Evolutionary conservation across 2,797 vertebrate species (phyloP).

Genomic region (Prionace glauca): DNA sequence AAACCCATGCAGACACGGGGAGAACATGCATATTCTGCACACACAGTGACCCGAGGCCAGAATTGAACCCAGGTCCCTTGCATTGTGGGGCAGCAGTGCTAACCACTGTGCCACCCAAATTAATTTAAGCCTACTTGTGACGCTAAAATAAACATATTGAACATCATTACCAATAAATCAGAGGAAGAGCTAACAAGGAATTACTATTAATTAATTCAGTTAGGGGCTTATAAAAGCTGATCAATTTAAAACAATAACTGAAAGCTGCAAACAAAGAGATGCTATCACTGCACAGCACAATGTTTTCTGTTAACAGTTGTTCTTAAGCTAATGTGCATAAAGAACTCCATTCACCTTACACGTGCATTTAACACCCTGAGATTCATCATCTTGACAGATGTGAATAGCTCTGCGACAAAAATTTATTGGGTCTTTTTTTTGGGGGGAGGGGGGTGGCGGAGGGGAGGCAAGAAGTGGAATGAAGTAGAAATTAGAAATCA

Average conservation of each 20-base stretch:
- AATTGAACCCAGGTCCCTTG: too few relatives aligned
- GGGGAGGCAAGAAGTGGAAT: not conserved
- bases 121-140: too few relatives aligned
- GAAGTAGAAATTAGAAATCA: not conserved
- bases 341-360: not conserved
- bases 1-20: too few relatives aligned
- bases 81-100: too few relatives aligned
- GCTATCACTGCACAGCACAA: not conserved
- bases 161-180: not conserved
- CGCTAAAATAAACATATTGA: not conserved
- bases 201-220: slow-evolving; percentile 3
- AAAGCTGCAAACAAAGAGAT: not conserved
- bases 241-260: not conserved
- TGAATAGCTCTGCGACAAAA: not conserved
- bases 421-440: too few relatives aligned
- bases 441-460: not conserved
- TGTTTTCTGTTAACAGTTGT: not conserved
- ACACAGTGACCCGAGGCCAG: too few relatives aligned
- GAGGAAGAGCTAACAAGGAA: not conserved
- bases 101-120: too few relatives aligned
- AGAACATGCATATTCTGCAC: too few relatives aligned
- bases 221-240: not conserved
- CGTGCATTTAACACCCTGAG: not conserved
- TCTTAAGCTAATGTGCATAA: too few relatives aligned
- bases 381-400: not conserved